Percentiles rank a stretch among this genome's conserved stretches.
Conservation (phyloP, 2,113 vertebrate species). For the Rissa tridactyla region DNA sequence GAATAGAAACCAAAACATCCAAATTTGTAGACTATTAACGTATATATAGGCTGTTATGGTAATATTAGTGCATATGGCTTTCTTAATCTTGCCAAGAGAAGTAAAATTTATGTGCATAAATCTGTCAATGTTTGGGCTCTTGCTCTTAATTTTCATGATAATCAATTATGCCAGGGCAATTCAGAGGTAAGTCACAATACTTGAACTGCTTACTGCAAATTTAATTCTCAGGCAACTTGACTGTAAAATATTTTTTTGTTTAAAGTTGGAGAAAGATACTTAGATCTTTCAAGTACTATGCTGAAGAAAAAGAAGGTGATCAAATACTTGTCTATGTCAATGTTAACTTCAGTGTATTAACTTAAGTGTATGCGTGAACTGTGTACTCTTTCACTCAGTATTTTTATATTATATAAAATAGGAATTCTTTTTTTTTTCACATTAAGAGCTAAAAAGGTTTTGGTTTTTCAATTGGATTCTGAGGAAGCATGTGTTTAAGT, state of each 20-base stretch:
- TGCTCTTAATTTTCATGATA: neutral
- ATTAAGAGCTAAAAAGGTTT: neutral
- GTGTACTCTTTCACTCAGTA: neutral
- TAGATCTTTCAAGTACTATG: neutral
- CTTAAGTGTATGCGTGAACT: neutral
- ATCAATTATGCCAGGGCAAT: neutral
- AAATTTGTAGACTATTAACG: neutral
- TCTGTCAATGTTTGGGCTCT: neutral
- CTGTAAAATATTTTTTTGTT: neutral
- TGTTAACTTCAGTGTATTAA: neutral
- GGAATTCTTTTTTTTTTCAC: neutral
- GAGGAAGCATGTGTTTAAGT: neutral
- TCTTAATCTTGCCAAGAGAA: neutral
- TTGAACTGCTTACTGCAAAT: neutral
- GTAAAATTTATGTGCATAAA: neutral
- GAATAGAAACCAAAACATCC: neutral
- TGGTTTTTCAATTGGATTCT: neutral
- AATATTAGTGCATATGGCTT: neutral
- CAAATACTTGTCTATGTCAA: neutral
- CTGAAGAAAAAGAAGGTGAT: neutral
- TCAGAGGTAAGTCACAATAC: neutral
- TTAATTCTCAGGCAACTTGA: neutral
- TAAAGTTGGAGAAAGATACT: neutral
- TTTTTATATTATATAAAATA: neutral
- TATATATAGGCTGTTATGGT: neutral